Evolutionary conservation across 2,113 vertebrate genomes (phyloP), one percentile per base, ranked within the genome.

Genomic region (Syngnathus floridae): DNA sequence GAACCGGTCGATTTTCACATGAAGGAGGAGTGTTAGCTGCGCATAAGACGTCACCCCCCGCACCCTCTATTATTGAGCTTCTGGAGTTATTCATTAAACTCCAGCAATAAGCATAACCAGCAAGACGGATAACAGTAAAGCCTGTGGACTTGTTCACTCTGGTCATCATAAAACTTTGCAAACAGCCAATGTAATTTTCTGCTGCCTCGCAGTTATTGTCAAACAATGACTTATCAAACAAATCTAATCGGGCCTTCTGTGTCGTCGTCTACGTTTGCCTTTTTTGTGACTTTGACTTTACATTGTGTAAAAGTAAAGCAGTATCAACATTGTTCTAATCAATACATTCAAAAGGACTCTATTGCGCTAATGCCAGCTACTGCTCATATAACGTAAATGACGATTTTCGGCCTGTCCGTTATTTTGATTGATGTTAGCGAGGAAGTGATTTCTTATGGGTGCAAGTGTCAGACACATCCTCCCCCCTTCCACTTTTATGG

Each of bases 81-180:
- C 46, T 49, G 0, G 9, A 75, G 90, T 91, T 90, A 92, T 73
- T 91, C 64, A 92, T 90, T 92, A 88, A 89, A 83, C 80, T 48
- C 56, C 2, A 9, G 72, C 71, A 77, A 83, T 85, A 85, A 82
- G 82, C 46, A 45, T 36, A 68, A 75, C 72, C 55, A 54, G 62
- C 71, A 74, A 62, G 40, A 57, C 64, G 3, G 67, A 82, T 77
- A 82, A 66, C 68, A n/a, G 26, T 61, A 65, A 77, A 79, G 46
- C 43, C 19, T 35, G 58, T 41, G 58, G 58, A 60, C 10, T 60
- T 60, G 4, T 40, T 19, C 35, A n/a, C 37, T 38, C 9, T n/a
- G 7, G 10, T 11, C 36, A 60, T 60, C 36, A 22, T 60, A 60
- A 60, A 60, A 40, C 9, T 59, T n/a, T 59, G 63, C 65, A 84